Evolutionary conservation across 2,797 vertebrate species (phyloP), one percentile per base, ranked within the genome.

Genomic region (Cirrhinus molitorella): DNA sequence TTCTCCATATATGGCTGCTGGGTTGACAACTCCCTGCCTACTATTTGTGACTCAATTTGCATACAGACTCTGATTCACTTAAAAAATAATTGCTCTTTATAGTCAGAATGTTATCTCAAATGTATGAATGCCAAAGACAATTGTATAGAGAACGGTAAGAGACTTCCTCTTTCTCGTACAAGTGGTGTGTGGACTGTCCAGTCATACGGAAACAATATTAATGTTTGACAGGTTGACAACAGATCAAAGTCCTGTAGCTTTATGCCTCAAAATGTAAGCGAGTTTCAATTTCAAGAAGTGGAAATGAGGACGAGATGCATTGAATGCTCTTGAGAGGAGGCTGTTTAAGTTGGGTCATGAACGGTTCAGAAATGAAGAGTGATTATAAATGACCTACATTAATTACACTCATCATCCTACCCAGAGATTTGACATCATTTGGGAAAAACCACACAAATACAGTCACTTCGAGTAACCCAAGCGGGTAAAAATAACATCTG

Each of bases 331-430:
- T 21, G 57, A 76, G 84, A 25, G 25, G 3, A 8, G 17, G 23
- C 12, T 5, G 21, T 28, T 31, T n/a, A 11, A 71, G 28, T 13
- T 25, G 65, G 19, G 49, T 3, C 61, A n/a, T 74, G 23, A 59
- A 23, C 17, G 70, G 7, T 49, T 61, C 43, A 77, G 28, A 80
- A 70, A 31, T 47, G 23, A 80, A 85, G 79, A 1, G 89, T 94
- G 85, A 89, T 94, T 93, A 93, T 92, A 21, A 73, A 14, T 85
- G 90, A 85, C 84, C 91, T 81, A 43, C 71, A 84, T 91, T 90
- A 86, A 91, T 91, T 88, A 86, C 88, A 65, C 74, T 61, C 13
- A 31, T 57, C 55, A 2, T 59, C 43, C 59, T 82, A 68, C 23
- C 78, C 34, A 40, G 89, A 83, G 89, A 79, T 65, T 51, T 68